Percentiles rank a stretch among this genome's conserved stretches.
These are phyloP conservation scores for Kradibia gibbosae DNA, from an alignment of 1,140 invertebrate species.

Conservation along the genomic window DNA sequence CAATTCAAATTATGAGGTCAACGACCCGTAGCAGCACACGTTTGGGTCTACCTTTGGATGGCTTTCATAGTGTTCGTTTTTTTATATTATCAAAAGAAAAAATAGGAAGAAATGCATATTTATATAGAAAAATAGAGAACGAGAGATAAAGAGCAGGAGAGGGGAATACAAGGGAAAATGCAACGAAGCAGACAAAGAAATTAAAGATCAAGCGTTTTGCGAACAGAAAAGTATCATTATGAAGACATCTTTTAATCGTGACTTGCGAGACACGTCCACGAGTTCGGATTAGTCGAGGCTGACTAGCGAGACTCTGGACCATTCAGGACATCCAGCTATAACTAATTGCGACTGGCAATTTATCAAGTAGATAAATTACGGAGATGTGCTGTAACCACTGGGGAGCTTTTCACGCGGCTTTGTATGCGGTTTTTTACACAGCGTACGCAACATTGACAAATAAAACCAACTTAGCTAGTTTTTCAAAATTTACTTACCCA, in stretches of 20 bases:
- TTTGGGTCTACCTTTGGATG: not conserved
- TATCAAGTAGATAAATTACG: slow-evolving; percentile 67
- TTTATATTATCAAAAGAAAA: no score
- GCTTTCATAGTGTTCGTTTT: no score
- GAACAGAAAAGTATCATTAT: no score
- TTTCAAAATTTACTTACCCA: no score
- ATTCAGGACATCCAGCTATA: slow-evolving; percentile 54
- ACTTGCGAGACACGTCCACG: not conserved
- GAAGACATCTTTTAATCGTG: not conserved
- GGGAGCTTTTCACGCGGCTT: not conserved
- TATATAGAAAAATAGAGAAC: no score
- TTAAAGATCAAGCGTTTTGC: no score
- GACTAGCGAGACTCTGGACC: slow-evolving; percentile 37
- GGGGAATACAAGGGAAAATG: no score
- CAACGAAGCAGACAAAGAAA: no score
- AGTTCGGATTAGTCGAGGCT: not conserved
- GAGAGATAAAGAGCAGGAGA: no score
- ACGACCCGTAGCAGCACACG: not conserved
- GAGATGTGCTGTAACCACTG: slow-evolving; percentile 30
- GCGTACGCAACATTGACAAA: no score
- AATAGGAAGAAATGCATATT: no score
- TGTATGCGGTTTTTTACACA: slow-evolving; percentile 27
- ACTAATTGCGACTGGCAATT: slow-evolving; percentile 68
- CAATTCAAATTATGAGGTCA: not conserved
- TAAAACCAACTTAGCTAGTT: no score